A percentile compares a stretch with the other conserved stretches of the same genome.
Conservation (phyloP, 37 sponge, comb jelly and placozoan genomes). For the Beroe forskalii region DNA sequence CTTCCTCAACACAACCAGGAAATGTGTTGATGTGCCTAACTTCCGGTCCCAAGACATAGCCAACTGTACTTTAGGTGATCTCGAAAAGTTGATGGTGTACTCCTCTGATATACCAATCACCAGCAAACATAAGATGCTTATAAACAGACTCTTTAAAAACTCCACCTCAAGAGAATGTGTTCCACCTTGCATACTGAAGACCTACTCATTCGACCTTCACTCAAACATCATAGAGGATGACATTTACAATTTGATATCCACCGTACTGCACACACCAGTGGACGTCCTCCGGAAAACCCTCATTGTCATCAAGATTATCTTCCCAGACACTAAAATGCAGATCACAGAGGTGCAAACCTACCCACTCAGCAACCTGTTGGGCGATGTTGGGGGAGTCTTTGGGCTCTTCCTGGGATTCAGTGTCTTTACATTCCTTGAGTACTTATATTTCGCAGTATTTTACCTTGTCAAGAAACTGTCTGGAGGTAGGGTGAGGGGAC, state of each 20-base stretch:
- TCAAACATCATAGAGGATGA: background rate
- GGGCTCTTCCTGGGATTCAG: conserved; percentile 33
- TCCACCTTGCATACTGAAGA: background rate
- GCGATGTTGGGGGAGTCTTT: conserved; percentile 27
- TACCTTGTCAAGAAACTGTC: background rate
- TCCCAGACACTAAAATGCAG: background rate
- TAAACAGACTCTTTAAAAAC: background rate
- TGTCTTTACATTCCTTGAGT: conserved; percentile 14
- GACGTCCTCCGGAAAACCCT: background rate
- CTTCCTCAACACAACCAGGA: background rate
- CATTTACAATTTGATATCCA: background rate
- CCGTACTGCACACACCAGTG: background rate
- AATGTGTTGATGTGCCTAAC: conserved; percentile 10
- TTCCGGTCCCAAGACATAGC: background rate
- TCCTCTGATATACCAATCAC: background rate
- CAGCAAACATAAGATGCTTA: background rate
- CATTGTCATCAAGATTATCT: background rate
- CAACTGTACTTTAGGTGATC: background rate
- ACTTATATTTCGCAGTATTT: conserved; percentile 18
- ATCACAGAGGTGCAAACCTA: background rate
- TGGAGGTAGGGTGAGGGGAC: background rate
- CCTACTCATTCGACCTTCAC: background rate
- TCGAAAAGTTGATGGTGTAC: background rate
- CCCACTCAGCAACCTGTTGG: conserved; percentile 12
- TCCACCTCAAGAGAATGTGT: background rate